Conservation (phyloP, 2,113 vertebrate genomes). For the Polypterus senegalus region DNA sequence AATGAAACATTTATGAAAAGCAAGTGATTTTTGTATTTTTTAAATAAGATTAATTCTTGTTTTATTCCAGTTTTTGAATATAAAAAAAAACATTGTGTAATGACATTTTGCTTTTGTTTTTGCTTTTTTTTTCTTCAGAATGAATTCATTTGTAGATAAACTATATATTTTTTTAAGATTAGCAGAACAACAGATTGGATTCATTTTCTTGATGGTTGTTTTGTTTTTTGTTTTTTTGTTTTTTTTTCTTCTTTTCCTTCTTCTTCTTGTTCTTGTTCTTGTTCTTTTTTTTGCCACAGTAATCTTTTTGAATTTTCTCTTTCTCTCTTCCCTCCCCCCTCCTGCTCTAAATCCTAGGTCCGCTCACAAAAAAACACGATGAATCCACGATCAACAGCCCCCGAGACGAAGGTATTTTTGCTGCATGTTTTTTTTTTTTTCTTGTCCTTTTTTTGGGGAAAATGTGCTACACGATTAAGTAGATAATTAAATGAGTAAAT, state of each 20-base stretch:
- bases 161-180: not conserved
- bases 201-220: not conserved
- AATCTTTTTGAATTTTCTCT: conserved; percentile 75
- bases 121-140: too few relatives aligned
- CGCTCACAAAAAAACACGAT: conserved; percentile 88
- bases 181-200: too few relatives aligned
- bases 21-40: conserved; percentile 9
- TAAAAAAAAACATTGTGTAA: too few relatives aligned
- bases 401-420: conserved; percentile 73
- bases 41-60: too few relatives aligned
- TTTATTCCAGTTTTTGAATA: too few relatives aligned
- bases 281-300: conserved; percentile 69
- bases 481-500: not conserved
- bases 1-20: conserved; percentile 6
- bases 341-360: conserved; percentile 93
- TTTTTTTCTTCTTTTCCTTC: conserved; percentile 34
- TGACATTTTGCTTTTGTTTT: too few relatives aligned
- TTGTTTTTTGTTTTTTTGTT: conserved; percentile 16
- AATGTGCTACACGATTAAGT: conserved; percentile 12
- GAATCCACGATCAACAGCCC: conserved; percentile 69
- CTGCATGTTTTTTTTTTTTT: conserved; percentile 70
- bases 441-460: conserved; percentile 39
- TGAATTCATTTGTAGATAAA: too few relatives aligned
- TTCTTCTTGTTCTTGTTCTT: conserved; percentile 30
- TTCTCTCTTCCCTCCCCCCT: conserved; percentile 61